A percentile compares a stretch with the other conserved stretches of the same genome.
Evolutionary conservation across 2,888 invertebrate genomes (phyloP).

Genomic region (Halictus quadricinctus): DNA sequence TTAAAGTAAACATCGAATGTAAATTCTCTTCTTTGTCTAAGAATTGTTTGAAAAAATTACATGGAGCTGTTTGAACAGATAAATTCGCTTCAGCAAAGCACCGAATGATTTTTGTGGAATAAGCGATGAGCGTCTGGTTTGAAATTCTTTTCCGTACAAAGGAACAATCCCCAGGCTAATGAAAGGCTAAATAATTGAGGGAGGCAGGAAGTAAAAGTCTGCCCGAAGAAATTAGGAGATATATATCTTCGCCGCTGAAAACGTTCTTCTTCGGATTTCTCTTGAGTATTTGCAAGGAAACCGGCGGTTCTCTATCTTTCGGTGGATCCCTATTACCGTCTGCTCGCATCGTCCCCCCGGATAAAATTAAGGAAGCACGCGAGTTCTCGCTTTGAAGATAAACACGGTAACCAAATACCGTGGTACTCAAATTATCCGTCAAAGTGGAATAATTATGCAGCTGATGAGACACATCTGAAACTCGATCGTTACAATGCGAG

Average conservation of each 20-base stretch:
- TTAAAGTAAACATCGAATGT: neutral
- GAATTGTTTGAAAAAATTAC: neutral
- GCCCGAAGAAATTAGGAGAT: neutral
- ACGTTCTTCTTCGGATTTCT: constrained; percentile 7
- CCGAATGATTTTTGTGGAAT: neutral
- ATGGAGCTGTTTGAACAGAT: neutral
- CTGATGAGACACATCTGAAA: neutral
- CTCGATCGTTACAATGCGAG: constrained; percentile 17
- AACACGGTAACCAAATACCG: constrained; percentile 10
- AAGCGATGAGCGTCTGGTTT: neutral
- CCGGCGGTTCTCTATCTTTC: neutral
- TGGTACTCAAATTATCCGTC: constrained; percentile 7
- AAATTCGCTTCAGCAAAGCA: neutral
- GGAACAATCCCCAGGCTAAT: neutral
- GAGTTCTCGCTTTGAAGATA: constrained; percentile 2
- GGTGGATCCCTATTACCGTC: neutral
- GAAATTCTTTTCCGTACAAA: neutral
- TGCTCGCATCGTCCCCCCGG: neutral
- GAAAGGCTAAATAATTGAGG: neutral
- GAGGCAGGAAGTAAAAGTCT: neutral
- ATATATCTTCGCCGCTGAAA: neutral
- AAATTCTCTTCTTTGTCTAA: neutral
- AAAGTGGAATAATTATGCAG: constrained; percentile 19
- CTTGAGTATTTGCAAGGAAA: constrained; percentile 5
- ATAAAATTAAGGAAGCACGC: constrained; percentile 6